These are phyloP conservation scores for Prosapia bicincta DNA, from an alignment of 2,888 invertebrate genomes.

Conservation along the genomic window DNA sequence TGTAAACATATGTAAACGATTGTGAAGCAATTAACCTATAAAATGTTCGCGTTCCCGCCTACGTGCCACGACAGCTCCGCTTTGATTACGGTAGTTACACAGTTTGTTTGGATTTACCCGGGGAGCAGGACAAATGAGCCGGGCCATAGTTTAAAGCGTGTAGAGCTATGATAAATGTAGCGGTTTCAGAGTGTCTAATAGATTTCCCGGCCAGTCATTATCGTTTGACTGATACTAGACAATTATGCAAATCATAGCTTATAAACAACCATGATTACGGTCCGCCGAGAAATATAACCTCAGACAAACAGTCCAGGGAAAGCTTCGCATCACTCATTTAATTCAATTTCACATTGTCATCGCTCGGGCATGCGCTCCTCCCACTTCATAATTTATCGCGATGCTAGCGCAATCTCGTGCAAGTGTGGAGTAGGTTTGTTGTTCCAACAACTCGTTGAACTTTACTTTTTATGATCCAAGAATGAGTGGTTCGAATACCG, in stretches of 20 bases:
- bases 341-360: background rate
- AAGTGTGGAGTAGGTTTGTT: background rate
- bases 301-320: background rate
- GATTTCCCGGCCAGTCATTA: conserved; percentile 36
- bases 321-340: background rate
- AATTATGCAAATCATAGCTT: conserved; percentile 35
- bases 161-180: conserved; percentile 14
- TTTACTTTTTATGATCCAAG: too few species aligned
- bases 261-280: conserved; percentile 30
- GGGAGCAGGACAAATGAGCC: background rate
- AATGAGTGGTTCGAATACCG: too few species aligned
- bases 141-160: background rate
- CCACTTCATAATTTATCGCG: background rate
- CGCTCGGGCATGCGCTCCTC: background rate
- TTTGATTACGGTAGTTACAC: background rate
- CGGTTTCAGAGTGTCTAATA: conserved; percentile 31
- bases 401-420: background rate
- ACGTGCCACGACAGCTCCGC: too few species aligned
- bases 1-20: too few species aligned
- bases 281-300: background rate
- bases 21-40: too few species aligned
- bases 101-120: too few species aligned
- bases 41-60: too few species aligned
- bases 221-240: conserved; percentile 34
- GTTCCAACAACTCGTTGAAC: too few species aligned